Percentiles rank a stretch among this genome's conserved stretches.
These are phyloP conservation scores for Drosophila formosana DNA, from an alignment of 2,888 invertebrate species.

Conservation along the genomic window DNA sequence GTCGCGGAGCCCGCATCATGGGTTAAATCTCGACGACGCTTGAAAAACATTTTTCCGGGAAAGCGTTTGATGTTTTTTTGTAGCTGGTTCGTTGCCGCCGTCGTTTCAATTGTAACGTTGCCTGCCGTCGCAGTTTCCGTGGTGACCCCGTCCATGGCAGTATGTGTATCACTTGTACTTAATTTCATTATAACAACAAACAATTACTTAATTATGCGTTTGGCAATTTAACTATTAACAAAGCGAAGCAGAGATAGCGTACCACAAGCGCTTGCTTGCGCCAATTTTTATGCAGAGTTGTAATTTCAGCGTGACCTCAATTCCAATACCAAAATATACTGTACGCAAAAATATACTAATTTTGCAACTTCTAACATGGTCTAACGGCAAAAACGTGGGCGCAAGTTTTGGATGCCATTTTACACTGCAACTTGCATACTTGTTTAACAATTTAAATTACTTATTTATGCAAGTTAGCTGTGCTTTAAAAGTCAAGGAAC, in stretches of 20 bases:
- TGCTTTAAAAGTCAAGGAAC: not conserved
- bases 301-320: not conserved
- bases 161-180: conserved; percentile 32
- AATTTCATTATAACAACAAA: conserved; percentile 51
- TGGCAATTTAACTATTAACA: conserved; percentile 20
- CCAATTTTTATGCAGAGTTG: conserved; percentile 56
- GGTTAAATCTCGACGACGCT: conserved; percentile 8
- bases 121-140: conserved; percentile 35
- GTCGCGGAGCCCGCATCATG: conserved; percentile 39
- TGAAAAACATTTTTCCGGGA: conserved; percentile 19
- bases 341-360: not conserved
- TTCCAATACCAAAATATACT: conserved; percentile 1
- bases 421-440: no score
- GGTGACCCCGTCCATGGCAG: conserved; percentile 27
- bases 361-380: no score
- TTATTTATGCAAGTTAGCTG: no score
- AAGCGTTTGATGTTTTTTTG: conserved; percentile 15
- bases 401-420: no score
- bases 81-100: not conserved
- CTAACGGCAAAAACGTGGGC: no score
- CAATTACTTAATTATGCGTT: conserved; percentile 32
- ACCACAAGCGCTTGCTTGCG: conserved; percentile 55
- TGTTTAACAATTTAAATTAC: no score
- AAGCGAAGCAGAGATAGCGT: conserved; percentile 30
- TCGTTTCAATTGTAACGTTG: conserved; percentile 11